These are phyloP conservation scores for Bergia puertoricense DNA, from an alignment of 92 coral and sea anemone genomes.

Conservation along the genomic window DNA sequence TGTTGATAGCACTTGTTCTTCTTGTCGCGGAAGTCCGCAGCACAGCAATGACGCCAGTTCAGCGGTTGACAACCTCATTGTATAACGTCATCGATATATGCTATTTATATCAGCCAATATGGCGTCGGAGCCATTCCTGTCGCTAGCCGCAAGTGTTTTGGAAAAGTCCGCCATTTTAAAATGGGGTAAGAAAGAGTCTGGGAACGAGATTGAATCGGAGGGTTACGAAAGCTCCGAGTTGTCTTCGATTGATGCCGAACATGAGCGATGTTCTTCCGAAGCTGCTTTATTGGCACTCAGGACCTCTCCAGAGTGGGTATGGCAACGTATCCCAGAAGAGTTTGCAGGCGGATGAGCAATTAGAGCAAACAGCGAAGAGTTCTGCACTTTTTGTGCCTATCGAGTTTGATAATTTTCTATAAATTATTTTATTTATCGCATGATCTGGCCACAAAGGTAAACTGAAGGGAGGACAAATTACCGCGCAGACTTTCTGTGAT, in stretches of 20 bases:
- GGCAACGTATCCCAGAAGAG: conserved; percentile 48
- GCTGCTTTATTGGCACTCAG: conserved; percentile 17
- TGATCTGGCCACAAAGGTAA: conserved; percentile 51
- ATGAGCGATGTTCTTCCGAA: conserved; percentile 6
- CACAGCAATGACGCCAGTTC: too few species aligned
- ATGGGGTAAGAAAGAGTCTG: background rate
- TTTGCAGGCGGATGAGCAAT: conserved; percentile 56
- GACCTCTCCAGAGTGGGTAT: conserved; percentile 42
- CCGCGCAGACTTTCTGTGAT: background rate
- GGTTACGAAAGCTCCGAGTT: background rate
- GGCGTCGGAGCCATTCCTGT: too few species aligned
- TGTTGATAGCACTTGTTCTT: too few species aligned
- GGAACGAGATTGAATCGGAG: background rate
- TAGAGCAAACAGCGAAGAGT: conserved; percentile 46
- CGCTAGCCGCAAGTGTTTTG: background rate
- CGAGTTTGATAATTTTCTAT: conserved; percentile 43
- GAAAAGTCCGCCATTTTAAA: background rate
- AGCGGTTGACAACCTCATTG: too few species aligned
- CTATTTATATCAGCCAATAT: too few species aligned
- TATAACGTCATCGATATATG: too few species aligned
- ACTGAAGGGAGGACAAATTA: conserved; percentile 1
- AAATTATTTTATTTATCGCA: conserved; percentile 63
- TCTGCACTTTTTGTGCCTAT: conserved; percentile 41
- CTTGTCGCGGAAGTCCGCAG: too few species aligned
- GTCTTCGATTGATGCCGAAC: background rate